Conservation (phyloP, 2,797 vertebrate species). For the Mus spretus region DNA sequence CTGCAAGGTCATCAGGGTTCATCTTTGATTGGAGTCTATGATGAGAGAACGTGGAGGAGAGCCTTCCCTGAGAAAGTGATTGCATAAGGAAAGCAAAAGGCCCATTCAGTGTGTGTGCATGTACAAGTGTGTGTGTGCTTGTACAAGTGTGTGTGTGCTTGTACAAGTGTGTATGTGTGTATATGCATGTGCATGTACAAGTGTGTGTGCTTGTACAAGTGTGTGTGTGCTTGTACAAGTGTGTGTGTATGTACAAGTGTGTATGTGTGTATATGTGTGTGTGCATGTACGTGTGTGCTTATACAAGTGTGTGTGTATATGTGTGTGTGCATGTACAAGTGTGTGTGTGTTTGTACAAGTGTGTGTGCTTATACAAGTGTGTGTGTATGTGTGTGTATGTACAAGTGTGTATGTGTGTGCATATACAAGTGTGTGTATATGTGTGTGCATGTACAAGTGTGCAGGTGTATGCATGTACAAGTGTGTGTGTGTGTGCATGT, state of each 20-base stretch:
- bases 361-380: neutral
- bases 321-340: no score
- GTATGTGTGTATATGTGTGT: neutral
- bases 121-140: neutral
- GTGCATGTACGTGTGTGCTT: neutral
- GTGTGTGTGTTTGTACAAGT: neutral
- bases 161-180: neutral
- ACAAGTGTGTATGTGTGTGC: neutral
- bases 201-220: accelerated
- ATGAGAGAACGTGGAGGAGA: neutral
- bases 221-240: no score
- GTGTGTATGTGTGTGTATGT: neutral
- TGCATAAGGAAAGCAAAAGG: neutral
- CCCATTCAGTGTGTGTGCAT: neutral
- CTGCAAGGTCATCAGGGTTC: neutral
- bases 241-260: neutral
- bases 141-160: neutral
- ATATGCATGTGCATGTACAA: neutral
- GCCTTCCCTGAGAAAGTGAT: neutral
- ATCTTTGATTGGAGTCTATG: neutral
- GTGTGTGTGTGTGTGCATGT: neutral
- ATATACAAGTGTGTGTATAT: no score
- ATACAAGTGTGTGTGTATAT: no score
- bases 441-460: no score
- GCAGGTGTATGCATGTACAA: neutral